Evolutionary conservation across 2,113 vertebrate species (phyloP).

Genomic region (Gnathonemus longibarbis): DNA sequence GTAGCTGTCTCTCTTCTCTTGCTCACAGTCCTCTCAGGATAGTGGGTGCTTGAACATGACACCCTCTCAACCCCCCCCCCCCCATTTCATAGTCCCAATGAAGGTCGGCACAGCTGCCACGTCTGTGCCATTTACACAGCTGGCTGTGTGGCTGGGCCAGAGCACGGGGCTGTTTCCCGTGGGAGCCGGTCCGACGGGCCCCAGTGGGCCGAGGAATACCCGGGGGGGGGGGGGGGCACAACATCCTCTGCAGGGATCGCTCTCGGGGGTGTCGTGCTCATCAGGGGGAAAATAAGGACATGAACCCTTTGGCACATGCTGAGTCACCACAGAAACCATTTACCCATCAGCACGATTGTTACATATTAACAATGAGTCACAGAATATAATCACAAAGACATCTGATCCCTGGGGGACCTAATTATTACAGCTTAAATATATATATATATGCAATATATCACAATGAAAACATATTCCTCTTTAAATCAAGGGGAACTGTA

Average conservation of each 20-base stretch:
- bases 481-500: not conserved
- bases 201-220: not conserved
- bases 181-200: not conserved
- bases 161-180: not conserved
- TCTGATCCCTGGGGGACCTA: not conserved
- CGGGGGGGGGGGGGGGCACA: not conserved
- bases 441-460: not conserved
- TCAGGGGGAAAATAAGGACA: not conserved
- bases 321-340: not conserved
- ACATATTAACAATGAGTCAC: not conserved
- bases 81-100: not conserved
- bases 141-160: slow-evolving; percentile 1
- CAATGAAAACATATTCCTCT: not conserved
- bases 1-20: not conserved
- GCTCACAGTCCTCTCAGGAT: not conserved
- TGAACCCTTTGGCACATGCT: not conserved
- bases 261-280: not conserved
- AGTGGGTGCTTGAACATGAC: not conserved
- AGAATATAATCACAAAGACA: not conserved
- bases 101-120: slow-evolving; percentile 2
- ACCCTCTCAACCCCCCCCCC: not conserved
- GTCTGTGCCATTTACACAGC: slow-evolving; percentile 20
- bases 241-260: not conserved
- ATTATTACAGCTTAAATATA: not conserved
- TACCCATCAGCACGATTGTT: not conserved